Evolutionary conservation across 2,888 invertebrate species (phyloP), one percentile per base, ranked within the genome.

Genomic region (Caenorhabditis afra): DNA sequence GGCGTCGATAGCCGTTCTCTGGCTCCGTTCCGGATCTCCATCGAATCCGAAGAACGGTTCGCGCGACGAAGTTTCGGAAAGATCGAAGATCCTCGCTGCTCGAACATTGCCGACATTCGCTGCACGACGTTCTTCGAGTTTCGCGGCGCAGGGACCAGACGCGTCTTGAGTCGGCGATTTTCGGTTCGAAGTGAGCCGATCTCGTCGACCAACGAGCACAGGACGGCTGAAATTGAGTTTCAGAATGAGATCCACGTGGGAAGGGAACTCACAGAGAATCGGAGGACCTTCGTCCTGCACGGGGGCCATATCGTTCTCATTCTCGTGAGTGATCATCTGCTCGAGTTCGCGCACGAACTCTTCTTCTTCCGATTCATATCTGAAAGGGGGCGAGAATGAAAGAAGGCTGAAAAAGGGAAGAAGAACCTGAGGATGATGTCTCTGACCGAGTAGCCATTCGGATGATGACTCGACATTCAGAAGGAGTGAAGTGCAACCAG

Each of bases 321-420:
- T 71, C 29, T 71, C 70, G 18, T 64, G 59, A 39, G 61, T 66
- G 57, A 78, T 78, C 86, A 88, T 88, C 22, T 82, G 79, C 67
- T 88, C 89, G 49, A 89, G 61, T 67, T 89, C 89, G 22, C 87
- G 81, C 58, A 89, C 73, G 58, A 87, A 89, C 55, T 88, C 88
- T 41, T 89, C 89, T 67, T 89, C 89, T 65, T 87, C 89, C 2
- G 87, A 84, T 67, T 89, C 88, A 73, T 88, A 89, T 76, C 89
- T 89, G 47, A 74, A 81, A n/a, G n/a, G n/a, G 41, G 20, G 53
- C 7, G 16, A 41, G 35, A 1, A n/a, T 35, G 12, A 7, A 29
- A 29, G 49, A 29, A 29, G 23, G 11, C 18, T 41, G 20, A 11
- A 20, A 35, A 11, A 18, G 16, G 12, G 49, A 50, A 47, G 16